A percentile compares a stretch with the other conserved stretches of the same genome.
These are phyloP conservation scores for Dendrolimus punctatus DNA, from an alignment of 1,140 invertebrate genomes.

Conservation along the genomic window DNA sequence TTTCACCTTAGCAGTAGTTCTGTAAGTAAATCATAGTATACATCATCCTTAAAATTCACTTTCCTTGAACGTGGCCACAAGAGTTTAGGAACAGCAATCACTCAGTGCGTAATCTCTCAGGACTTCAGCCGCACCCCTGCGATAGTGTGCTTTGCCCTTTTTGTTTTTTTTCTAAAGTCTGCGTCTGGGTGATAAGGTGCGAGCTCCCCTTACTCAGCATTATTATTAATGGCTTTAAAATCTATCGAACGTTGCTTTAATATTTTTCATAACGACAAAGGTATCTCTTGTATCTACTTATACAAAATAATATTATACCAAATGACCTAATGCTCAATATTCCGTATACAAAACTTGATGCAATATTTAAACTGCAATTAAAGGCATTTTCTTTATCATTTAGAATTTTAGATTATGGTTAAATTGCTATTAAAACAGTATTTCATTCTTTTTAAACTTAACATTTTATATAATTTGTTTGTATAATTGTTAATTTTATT, in stretches of 20 bases:
- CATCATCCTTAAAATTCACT: slow-evolving; percentile 45
- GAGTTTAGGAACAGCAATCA: slow-evolving; percentile 65
- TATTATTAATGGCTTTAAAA: slow-evolving; percentile 36
- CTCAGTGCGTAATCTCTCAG: slow-evolving; percentile 66
- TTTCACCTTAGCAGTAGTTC: not conserved
- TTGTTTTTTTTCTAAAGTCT: slow-evolving; percentile 56
- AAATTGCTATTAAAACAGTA: too few species aligned
- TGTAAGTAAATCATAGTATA: not conserved
- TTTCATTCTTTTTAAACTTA: too few species aligned
- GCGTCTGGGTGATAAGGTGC: slow-evolving; percentile 49
- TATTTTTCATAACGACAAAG: too few species aligned
- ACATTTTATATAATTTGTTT: too few species aligned
- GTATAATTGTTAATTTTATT: too few species aligned
- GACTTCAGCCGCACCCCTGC: slow-evolving; percentile 49
- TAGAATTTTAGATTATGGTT: too few species aligned
- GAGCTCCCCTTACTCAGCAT: slow-evolving; percentile 24
- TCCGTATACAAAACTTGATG: too few species aligned
- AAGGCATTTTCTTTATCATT: too few species aligned
- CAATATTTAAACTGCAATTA: too few species aligned
- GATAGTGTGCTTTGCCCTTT: slow-evolving; percentile 36
- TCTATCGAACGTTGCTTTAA: slow-evolving; percentile 15
- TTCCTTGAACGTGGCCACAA: slow-evolving; percentile 33
- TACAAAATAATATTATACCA: too few species aligned
- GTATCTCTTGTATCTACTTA: too few species aligned
- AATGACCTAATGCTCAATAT: too few species aligned